These are phyloP conservation scores for Delphinus delphis DNA, from an alignment of 2,113 vertebrate genomes.

Conservation along the genomic window DNA sequence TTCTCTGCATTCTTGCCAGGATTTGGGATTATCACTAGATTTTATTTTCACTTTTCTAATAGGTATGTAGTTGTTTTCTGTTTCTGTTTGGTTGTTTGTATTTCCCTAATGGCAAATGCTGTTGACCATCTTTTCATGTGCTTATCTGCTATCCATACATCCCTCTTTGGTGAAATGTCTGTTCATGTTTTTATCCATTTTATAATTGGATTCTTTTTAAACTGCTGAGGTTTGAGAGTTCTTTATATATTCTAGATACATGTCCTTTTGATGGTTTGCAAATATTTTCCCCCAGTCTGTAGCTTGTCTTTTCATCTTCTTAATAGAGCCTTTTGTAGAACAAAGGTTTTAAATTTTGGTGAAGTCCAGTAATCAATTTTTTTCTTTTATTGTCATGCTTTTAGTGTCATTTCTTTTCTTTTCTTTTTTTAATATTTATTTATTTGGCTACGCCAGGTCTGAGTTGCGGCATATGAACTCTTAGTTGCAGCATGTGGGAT, in stretches of 20 bases:
- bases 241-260: neutral
- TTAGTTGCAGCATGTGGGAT: too few species aligned
- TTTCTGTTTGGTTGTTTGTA: neutral
- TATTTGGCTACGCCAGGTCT: too few species aligned
- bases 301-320: neutral
- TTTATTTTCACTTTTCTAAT: slow-evolving; percentile 3
- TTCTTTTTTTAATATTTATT: neutral
- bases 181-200: neutral
- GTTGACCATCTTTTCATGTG: neutral
- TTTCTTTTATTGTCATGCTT: neutral
- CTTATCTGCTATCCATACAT: neutral
- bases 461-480: too few species aligned
- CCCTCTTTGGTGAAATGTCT: neutral
- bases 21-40: neutral
- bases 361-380: neutral
- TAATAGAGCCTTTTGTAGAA: neutral
- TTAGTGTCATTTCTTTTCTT: neutral
- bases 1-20: neutral
- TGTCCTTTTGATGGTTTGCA: neutral
- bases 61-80: neutral
- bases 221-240: neutral
- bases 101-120: neutral
- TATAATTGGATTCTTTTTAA: neutral
- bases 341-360: neutral
- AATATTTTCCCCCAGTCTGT: neutral